phyloP scores from a whole-genome alignment of 30 jellyfish, hydroid and myxozoan genomes.

The Aurelia sp. region DNA sequence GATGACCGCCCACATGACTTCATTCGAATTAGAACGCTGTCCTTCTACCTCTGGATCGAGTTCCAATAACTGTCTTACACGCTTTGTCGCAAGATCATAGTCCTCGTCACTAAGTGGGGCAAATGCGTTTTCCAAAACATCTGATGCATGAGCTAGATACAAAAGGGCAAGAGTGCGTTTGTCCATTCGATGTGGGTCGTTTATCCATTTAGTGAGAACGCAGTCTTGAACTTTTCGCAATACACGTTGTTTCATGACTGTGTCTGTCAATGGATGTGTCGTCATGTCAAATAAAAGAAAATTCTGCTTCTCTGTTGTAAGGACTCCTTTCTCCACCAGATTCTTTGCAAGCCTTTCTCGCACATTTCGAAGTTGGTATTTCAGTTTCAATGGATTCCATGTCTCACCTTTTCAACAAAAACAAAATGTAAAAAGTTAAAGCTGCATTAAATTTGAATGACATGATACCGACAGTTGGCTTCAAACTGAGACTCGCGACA shows the following conservation, averaged over 20 bases:
- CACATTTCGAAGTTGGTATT: conserved; percentile 92
- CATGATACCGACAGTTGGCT: too few species aligned
- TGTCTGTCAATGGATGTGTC: conserved; percentile 93
- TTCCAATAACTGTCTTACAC: conserved; percentile 95
- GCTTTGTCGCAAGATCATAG: conserved; percentile 95
- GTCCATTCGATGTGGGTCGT: conserved; percentile 99
- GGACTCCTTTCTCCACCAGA: conserved; percentile 99
- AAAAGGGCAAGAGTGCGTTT: conserved; percentile 90
- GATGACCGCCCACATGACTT: conserved; percentile 98
- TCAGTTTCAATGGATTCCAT: conserved; percentile 98
- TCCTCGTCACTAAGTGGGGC: conserved; percentile 98
- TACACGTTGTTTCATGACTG: conserved; percentile 87
- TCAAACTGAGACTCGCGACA: too few species aligned
- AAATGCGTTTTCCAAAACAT: conserved; percentile 97
- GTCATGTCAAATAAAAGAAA: conserved; percentile 96
- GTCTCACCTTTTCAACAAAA: conserved; percentile 83
- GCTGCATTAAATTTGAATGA: too few species aligned
- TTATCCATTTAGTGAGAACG: conserved; percentile 90
- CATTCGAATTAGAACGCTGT: conserved; percentile 89
- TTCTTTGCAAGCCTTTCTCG: conserved; percentile 94
- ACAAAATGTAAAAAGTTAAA: too few species aligned
- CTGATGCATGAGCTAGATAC: conserved; percentile 95
- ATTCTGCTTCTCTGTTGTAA: conserved; percentile 95
- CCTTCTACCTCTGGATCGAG: conserved; percentile 98
- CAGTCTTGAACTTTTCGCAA: conserved; percentile 92